Conservation (phyloP, 2,797 vertebrate species). For the Sarcoramphus papa region DNA sequence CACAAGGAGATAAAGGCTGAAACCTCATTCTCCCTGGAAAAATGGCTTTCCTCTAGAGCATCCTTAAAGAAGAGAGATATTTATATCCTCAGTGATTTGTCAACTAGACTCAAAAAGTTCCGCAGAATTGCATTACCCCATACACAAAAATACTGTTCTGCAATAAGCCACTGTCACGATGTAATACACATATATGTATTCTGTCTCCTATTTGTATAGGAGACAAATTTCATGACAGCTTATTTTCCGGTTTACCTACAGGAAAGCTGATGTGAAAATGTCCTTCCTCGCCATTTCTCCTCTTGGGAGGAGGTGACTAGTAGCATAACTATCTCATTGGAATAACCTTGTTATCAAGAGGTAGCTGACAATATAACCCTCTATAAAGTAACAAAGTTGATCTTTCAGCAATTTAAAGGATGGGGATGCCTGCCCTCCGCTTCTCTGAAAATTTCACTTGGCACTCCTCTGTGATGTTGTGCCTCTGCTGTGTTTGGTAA, state of each 20-base stretch:
- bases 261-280: background rate
- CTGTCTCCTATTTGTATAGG: background rate
- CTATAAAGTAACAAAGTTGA: background rate
- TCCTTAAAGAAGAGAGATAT: background rate
- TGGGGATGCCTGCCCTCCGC: background rate
- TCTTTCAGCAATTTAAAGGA: background rate
- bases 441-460: background rate
- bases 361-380: background rate
- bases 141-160: background rate
- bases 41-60: background rate
- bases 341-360: background rate
- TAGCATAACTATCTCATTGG: background rate
- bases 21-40: background rate
- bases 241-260: background rate
- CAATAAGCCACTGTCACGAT: background rate
- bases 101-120: background rate
- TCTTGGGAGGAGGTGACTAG: background rate
- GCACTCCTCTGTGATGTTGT: background rate
- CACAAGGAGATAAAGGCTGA: background rate
- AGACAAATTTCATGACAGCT: background rate
- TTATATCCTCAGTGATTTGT: background rate
- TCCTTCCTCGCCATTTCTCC: background rate
- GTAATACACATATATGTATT: rapidly evolving
- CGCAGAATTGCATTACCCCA: background rate
- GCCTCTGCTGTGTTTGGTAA: background rate